Evolutionary conservation across 1,140 invertebrate species (phyloP).

Genomic region (Magallana ariakensis): DNA sequence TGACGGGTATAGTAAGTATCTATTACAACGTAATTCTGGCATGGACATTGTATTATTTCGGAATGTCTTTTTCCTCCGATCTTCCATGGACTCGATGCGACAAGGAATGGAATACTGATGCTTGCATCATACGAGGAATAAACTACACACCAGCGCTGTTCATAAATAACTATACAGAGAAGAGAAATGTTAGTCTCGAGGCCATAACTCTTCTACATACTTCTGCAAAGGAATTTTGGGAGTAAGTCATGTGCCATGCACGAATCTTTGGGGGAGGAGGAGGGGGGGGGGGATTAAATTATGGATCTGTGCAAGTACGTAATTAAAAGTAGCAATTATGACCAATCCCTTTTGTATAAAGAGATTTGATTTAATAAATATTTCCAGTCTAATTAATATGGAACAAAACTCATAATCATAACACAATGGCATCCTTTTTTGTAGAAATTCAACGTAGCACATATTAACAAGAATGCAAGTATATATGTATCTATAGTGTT

Average conservation of each 20-base stretch:
- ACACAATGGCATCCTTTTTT: too few relatives aligned
- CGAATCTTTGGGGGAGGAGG: too few relatives aligned
- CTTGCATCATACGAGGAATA: constrained; percentile 47
- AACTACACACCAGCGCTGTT: background rate
- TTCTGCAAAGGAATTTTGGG: constrained; percentile 66
- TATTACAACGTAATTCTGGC: constrained; percentile 98
- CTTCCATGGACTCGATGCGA: constrained; percentile 68
- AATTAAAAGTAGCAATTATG: too few relatives aligned
- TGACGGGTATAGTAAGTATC: constrained; percentile 96
- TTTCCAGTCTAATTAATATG: too few relatives aligned
- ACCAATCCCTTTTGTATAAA: too few relatives aligned
- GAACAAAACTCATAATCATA: too few relatives aligned
- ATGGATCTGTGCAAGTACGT: too few relatives aligned
- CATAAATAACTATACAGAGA: background rate
- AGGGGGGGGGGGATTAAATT: too few relatives aligned
- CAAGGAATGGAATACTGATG: constrained; percentile 65
- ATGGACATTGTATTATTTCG: constrained; percentile 96
- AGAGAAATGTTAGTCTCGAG: background rate
- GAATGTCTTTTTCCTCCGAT: constrained; percentile 86
- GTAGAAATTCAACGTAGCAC: too few relatives aligned
- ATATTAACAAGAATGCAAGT: too few relatives aligned
- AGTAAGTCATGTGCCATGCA: constrained; percentile 49
- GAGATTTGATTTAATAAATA: too few relatives aligned
- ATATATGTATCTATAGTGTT: too few relatives aligned
- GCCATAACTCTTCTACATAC: background rate